These are phyloP conservation scores for Philopotamus ludificatus DNA, from an alignment of 1,140 invertebrate genomes.

Conservation along the genomic window DNA sequence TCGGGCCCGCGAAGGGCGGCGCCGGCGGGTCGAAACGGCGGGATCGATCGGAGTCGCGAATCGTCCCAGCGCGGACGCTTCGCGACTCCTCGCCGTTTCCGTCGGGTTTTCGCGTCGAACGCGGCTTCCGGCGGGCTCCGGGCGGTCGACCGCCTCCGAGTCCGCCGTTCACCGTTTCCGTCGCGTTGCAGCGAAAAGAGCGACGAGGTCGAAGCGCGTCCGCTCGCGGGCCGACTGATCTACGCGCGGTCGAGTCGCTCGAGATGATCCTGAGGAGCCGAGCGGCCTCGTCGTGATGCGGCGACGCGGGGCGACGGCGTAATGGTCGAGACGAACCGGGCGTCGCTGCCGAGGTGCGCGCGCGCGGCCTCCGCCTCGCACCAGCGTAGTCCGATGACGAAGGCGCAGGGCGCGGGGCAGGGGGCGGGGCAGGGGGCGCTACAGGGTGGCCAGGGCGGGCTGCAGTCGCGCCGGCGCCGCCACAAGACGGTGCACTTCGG, in stretches of 20 bases:
- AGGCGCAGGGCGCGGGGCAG: slow-evolving; percentile 33
- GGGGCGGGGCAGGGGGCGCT: slow-evolving; percentile 51
- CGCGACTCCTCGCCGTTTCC: too few relatives aligned
- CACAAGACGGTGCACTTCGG: slow-evolving; percentile 76
- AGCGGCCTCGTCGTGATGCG: slow-evolving; percentile 34
- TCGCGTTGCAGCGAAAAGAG: slow-evolving; percentile 38
- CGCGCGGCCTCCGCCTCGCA: slow-evolving; percentile 50
- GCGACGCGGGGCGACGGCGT: slow-evolving; percentile 55
- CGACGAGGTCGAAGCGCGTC: slow-evolving; percentile 53
- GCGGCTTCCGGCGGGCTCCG: too few relatives aligned
- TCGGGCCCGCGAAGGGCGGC: too few relatives aligned
- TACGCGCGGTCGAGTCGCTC: slow-evolving; percentile 32
- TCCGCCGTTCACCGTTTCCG: too few relatives aligned
- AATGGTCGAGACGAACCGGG: slow-evolving; percentile 57
- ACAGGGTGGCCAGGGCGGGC: slow-evolving; percentile 52
- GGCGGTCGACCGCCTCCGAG: too few relatives aligned
- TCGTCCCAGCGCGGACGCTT: too few relatives aligned
- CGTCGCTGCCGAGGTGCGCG: slow-evolving; percentile 52
- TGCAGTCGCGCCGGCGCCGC: slow-evolving; percentile 61
- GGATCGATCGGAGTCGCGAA: too few relatives aligned
- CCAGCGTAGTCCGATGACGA: slow-evolving; percentile 43
- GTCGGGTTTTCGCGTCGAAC: too few relatives aligned
- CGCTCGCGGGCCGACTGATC: slow-evolving; percentile 40
- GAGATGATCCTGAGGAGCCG: background rate
- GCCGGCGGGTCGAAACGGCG: too few relatives aligned